These are phyloP conservation scores for Dasypus novemcinctus DNA, from an alignment of 2,113 vertebrate genomes.

Conservation along the genomic window DNA sequence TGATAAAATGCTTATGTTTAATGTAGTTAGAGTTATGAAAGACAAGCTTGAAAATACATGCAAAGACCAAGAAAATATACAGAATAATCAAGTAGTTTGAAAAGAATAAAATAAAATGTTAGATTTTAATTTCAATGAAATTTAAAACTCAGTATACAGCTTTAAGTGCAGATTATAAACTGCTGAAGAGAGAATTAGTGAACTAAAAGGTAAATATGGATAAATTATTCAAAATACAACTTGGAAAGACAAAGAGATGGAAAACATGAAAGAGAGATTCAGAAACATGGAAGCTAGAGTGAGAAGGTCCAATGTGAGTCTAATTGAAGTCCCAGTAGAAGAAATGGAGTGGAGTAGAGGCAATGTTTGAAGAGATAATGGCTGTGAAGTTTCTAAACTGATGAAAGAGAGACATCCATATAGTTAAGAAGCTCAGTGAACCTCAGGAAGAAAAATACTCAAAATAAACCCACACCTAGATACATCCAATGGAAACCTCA, in stretches of 20 bases:
- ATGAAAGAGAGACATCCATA: background rate
- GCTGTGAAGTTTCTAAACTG: background rate
- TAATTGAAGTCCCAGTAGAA: background rate
- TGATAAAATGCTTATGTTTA: background rate
- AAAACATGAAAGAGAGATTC: background rate
- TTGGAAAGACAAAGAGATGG: background rate
- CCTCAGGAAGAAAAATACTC: background rate
- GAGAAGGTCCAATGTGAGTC: background rate
- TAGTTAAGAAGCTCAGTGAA: background rate
- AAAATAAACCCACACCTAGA: background rate
- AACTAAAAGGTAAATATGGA: slow-evolving; percentile 8
- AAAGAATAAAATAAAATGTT: background rate
- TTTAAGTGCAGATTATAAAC: slow-evolving; percentile 7
- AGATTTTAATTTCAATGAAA: slow-evolving; percentile 13
- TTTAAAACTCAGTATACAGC: background rate
- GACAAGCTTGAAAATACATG: background rate
- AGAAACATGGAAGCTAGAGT: background rate
- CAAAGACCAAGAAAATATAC: background rate
- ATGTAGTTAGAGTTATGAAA: background rate
- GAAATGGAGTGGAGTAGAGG: background rate
- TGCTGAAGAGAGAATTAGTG: background rate
- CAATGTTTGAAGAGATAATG: background rate
- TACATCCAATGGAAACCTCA: background rate
- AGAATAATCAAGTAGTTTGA: background rate
- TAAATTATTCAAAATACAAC: background rate